Conservation (phyloP, 2,888 invertebrate species). For the Tupiocoris notatus region DNA sequence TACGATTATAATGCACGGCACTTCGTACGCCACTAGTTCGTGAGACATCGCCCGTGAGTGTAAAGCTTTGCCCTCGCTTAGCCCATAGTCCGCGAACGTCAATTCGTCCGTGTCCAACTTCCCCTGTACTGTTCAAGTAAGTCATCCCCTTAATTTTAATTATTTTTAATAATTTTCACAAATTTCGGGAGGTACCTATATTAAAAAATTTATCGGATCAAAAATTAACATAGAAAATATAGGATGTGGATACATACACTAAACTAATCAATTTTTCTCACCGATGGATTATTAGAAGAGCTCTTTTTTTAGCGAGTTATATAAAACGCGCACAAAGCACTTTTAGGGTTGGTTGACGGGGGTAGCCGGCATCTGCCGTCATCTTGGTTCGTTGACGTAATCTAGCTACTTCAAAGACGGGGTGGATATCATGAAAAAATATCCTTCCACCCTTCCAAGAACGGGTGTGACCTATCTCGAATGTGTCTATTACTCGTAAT, state of each 20-base stretch:
- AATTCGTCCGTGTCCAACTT: background rate
- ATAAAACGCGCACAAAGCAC: background rate
- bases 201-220: no score
- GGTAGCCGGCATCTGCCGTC: background rate
- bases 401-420: background rate
- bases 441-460: no score
- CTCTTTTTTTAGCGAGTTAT: background rate
- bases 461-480: no score
- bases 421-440: no score
- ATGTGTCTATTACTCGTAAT: no score
- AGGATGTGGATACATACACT: no score
- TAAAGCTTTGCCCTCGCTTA: constrained; percentile 6
- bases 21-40: constrained; percentile 35
- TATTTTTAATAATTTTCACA: no score
- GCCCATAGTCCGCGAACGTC: background rate
- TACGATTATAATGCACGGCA: constrained; percentile 40
- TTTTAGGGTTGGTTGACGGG: background rate
- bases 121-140: background rate
- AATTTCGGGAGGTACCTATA: no score
- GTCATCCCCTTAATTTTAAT: no score
- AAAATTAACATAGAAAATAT: no score
- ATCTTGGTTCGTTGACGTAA: background rate
- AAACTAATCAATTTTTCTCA: no score
- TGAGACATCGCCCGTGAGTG: constrained; percentile 35
- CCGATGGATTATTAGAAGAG: no score